Evolutionary conservation across 2,113 vertebrate genomes (phyloP).

Genomic region (Hippocampus guttulatus): DNA sequence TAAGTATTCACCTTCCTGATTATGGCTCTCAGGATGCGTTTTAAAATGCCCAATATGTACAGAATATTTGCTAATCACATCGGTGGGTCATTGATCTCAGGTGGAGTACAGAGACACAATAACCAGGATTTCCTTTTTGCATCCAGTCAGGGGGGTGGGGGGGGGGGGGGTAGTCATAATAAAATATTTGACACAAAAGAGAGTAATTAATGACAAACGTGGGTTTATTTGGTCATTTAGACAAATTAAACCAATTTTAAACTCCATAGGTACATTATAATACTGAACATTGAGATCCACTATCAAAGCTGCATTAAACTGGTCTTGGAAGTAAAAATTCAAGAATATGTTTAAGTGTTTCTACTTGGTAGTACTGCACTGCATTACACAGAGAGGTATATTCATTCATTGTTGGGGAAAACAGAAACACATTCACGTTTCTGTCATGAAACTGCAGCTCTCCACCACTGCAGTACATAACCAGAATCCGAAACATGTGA

Average conservation of each 20-base stretch:
- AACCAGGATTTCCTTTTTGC: not conserved
- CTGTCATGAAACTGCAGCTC: not conserved
- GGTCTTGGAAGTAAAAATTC: not conserved
- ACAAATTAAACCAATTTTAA: too few relatives aligned
- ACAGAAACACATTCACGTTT: not conserved
- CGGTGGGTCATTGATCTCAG: conserved; percentile 47
- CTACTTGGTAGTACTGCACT: not conserved
- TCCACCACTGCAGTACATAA: not conserved
- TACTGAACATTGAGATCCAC: not conserved
- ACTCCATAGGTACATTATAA: not conserved
- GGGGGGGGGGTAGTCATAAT: conserved; percentile 4
- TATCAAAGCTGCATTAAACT: not conserved
- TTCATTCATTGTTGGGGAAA: not conserved
- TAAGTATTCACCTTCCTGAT: conserved; percentile 37
- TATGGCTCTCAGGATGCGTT: conserved; percentile 36
- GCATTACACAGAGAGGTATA: not conserved
- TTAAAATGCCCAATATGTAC: conserved; percentile 42
- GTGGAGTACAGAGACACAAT: conserved; percentile 5
- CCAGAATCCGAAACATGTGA: not conserved
- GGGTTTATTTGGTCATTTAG: too few relatives aligned
- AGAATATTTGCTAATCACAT: conserved; percentile 54
- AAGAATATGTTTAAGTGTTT: not conserved
- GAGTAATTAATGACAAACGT: conserved; percentile 6
- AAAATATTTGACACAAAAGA: conserved; percentile 13
- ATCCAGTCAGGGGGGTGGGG: not conserved